These are phyloP conservation scores for Thecocarcelia acutangulata DNA, from an alignment of 2,888 invertebrate genomes.

Conservation along the genomic window DNA sequence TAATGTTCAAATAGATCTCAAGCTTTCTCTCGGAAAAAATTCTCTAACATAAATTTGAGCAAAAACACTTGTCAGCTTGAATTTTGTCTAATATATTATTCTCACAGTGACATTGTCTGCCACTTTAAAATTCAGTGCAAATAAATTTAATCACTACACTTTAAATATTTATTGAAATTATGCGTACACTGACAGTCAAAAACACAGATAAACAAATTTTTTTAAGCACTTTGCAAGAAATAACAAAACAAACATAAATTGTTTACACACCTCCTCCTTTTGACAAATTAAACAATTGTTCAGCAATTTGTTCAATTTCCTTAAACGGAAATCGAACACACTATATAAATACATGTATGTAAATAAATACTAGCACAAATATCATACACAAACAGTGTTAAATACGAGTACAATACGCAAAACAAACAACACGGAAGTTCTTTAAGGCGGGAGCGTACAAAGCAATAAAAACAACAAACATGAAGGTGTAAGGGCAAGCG, in stretches of 20 bases:
- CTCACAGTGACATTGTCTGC: too few species aligned
- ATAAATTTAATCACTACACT: slow-evolving; percentile 31
- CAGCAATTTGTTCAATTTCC: slow-evolving; percentile 69
- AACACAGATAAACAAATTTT: slow-evolving; percentile 20
- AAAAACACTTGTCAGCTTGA: too few species aligned
- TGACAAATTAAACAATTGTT: slow-evolving; percentile 64
- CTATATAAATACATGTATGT: not conserved
- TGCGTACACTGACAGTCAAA: slow-evolving; percentile 13
- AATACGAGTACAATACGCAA: slow-evolving; percentile 1
- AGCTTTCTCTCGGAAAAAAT: too few species aligned
- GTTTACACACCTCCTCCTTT: slow-evolving; percentile 30
- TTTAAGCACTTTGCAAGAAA: slow-evolving; percentile 10
- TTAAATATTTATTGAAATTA: slow-evolving; percentile 16
- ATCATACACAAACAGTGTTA: not conserved
- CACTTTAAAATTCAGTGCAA: slow-evolving; percentile 11
- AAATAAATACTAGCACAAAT: too few species aligned
- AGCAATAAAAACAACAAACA: slow-evolving; percentile 36
- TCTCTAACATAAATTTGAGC: not conserved
- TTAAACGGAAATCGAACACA: slow-evolving; percentile 44
- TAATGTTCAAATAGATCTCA: too few species aligned
- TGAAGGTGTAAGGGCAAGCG: slow-evolving; percentile 71
- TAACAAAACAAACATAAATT: slow-evolving; percentile 48
- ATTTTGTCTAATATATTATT: too few species aligned
- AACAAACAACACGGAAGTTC: slow-evolving; percentile 4
- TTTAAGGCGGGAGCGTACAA: slow-evolving; percentile 24